Percentiles rank a stretch among this genome's conserved stretches.
These are phyloP conservation scores for Ichneumoninae sp. DNA, from an alignment of 2,888 invertebrate species.

Conservation along the genomic window DNA sequence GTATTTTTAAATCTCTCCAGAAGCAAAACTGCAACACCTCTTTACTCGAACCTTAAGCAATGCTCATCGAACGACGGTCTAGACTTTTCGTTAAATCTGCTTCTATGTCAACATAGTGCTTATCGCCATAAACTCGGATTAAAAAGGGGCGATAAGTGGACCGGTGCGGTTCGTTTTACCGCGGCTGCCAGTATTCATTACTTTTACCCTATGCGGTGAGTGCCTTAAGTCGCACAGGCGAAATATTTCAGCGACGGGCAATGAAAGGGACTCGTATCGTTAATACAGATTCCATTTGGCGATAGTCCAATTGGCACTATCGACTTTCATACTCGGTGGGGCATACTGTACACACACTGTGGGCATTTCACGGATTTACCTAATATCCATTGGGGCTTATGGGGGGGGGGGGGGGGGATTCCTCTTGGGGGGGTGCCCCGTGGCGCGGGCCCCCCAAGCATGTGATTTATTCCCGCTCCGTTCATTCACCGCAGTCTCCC, in stretches of 20 bases:
- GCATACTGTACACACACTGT: conserved; percentile 59
- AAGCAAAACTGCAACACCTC: no score
- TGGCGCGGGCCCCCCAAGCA: no score
- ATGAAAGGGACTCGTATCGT: conserved; percentile 60
- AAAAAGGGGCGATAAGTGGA: no score
- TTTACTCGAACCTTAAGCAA: no score
- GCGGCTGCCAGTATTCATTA: no score
- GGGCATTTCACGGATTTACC: conserved; percentile 79
- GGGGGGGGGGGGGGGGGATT: conserved; percentile 75
- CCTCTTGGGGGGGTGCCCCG: no score
- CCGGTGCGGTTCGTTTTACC: no score
- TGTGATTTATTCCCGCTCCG: conserved; percentile 77
- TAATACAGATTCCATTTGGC: conserved; percentile 83
- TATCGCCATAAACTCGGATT: no score
- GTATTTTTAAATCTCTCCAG: no score
- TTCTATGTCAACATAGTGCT: no score
- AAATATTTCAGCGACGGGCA: conserved; percentile 39
- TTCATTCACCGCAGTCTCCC: conserved; percentile 61
- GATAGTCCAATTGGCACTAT: conserved; percentile 81
- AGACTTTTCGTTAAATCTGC: no score
- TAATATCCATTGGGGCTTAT: conserved; percentile 81
- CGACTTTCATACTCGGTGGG: conserved; percentile 67
- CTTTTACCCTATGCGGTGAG: conserved; percentile 15
- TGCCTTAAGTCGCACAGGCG: conserved; percentile 27
- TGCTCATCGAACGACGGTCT: no score